Conservation (phyloP, 2,797 vertebrate genomes). For the Gymnothorax reevesii region DNA sequence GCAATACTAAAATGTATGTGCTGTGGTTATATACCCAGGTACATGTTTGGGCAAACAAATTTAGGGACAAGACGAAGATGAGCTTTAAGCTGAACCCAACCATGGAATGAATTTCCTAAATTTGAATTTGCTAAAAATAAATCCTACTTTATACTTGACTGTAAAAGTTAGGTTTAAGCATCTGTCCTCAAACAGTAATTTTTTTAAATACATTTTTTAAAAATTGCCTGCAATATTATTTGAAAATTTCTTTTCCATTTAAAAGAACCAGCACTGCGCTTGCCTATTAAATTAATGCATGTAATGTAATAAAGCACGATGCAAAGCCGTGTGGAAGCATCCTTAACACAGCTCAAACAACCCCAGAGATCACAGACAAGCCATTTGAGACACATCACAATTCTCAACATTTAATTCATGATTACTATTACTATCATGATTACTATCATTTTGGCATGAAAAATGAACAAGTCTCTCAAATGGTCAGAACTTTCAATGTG, state of each 20-base stretch:
- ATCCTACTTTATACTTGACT: not conserved
- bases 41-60: not conserved
- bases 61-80: not conserved
- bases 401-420: too few relatives aligned
- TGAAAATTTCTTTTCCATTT: not conserved
- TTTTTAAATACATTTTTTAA: not conserved
- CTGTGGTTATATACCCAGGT: not conserved
- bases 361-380: not conserved
- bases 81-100: not conserved
- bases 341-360: not conserved
- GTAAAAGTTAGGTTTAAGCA: not conserved
- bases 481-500: too few relatives aligned
- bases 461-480: too few relatives aligned
- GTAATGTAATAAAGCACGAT: not conserved
- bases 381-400: too few relatives aligned
- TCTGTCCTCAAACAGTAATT: not conserved
- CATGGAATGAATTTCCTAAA: not conserved
- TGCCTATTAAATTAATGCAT: not conserved
- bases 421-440: too few relatives aligned
- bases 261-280: not conserved
- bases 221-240: not conserved
- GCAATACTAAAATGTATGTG: not conserved
- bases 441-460: too few relatives aligned
- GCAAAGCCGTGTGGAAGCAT: not conserved
- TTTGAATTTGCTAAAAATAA: not conserved